Conservation (phyloP, 1,140 invertebrate genomes). For the Neocloeon triangulifer region DNA sequence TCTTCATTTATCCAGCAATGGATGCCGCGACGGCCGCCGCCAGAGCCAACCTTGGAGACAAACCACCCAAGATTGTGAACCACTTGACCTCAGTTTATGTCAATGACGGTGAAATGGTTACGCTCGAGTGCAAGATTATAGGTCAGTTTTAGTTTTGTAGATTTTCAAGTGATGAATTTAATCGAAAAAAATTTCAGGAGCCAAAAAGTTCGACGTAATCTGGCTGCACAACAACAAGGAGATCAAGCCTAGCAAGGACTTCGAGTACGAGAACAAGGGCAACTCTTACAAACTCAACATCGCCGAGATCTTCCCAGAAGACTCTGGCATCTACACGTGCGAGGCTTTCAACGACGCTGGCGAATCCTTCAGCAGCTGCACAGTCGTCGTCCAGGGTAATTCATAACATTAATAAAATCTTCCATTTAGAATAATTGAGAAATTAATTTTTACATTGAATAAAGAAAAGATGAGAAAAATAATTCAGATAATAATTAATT, state of each 20-base stretch:
- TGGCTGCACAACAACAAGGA: conserved; percentile 95
- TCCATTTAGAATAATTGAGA: neutral
- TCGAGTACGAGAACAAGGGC: conserved; percentile 74
- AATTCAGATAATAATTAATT: too few species aligned
- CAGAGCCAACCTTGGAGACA: conserved; percentile 34
- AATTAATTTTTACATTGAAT: too few species aligned
- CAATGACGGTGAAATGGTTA: conserved; percentile 66
- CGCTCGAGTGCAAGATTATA: conserved; percentile 63
- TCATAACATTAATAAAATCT: conserved; percentile 1
- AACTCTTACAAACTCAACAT: conserved; percentile 79
- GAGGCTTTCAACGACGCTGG: conserved; percentile 89
- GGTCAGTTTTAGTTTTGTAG: too few species aligned
- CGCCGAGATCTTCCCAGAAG: conserved; percentile 86
- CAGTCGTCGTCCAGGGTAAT: conserved; percentile 50
- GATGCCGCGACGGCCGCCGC: conserved; percentile 20
- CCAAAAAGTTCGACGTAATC: conserved; percentile 72
- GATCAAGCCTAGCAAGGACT: conserved; percentile 90
- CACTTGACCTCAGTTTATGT: conserved; percentile 58
- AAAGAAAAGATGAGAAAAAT: conserved; percentile 3
- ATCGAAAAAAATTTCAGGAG: too few species aligned
- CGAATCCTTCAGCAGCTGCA: conserved; percentile 79
- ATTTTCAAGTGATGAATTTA: too few species aligned
- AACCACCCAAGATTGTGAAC: conserved; percentile 60
- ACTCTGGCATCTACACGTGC: conserved; percentile 82
- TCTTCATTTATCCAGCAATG: conserved; percentile 28